Evolutionary conservation across 1,140 invertebrate genomes (phyloP).

Genomic region (Zeugodacus cucurbitae): DNA sequence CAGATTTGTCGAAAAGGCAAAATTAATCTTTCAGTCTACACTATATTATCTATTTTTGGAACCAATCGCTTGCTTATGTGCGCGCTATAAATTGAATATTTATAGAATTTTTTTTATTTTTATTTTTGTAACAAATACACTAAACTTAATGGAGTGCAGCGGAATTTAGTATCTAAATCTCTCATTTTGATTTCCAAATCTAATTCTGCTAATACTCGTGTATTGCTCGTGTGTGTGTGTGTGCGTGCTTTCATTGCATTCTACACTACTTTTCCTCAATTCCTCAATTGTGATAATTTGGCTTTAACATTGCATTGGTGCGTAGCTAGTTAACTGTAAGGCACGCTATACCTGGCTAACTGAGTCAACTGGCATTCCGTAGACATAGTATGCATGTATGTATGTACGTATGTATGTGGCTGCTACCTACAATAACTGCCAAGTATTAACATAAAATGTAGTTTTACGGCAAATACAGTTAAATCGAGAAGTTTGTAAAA

Average conservation of each 20-base stretch:
- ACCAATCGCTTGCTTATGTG: no score
- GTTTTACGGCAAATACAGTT: constrained; percentile 4
- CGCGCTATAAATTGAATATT: no score
- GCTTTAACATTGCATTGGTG: not conserved
- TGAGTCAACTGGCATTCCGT: not conserved
- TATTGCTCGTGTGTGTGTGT: no score
- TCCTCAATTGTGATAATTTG: not conserved
- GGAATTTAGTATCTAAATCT: no score
- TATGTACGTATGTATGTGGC: not conserved
- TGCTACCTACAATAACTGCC: constrained; percentile 31
- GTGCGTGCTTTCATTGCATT: not conserved
- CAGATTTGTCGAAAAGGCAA: no score
- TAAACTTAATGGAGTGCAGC: no score
- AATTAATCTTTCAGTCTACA: no score
- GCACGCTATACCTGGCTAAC: not conserved
- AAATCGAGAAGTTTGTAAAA: constrained; percentile 19
- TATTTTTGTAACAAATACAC: no score
- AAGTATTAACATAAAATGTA: constrained; percentile 18
- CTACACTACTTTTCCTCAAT: not conserved
- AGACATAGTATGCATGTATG: not conserved
- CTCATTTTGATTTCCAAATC: no score
- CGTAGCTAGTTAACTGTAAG: not conserved
- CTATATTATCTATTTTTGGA: no score
- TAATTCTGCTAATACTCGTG: no score
- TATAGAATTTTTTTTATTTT: no score